Evolutionary conservation across 2,113 vertebrate genomes (phyloP).

Genomic region (Callipepla squamata): DNA sequence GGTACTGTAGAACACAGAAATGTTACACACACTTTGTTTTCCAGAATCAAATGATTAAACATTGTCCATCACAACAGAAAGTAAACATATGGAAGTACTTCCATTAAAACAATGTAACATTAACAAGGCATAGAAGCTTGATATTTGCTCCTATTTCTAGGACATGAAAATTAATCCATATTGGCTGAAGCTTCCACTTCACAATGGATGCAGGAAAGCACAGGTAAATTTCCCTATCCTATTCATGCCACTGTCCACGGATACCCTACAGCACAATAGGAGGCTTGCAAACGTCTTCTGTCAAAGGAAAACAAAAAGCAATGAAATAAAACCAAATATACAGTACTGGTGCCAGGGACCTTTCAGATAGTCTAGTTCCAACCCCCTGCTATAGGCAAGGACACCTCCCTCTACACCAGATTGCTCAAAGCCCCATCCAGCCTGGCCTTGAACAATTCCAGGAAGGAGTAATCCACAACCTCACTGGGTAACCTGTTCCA

Average conservation of each 20-base stretch:
- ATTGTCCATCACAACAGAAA: not conserved
- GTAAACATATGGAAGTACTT: not conserved
- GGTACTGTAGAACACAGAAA: not conserved
- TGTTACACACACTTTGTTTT: not conserved
- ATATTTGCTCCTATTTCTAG: not conserved
- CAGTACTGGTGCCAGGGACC: not conserved
- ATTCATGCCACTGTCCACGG: not conserved
- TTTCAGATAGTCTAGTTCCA: too few species aligned
- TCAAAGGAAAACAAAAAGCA: not conserved
- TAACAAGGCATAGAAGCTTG: not conserved
- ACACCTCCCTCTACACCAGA: too few species aligned
- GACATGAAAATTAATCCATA: not conserved
- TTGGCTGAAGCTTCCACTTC: not conserved
- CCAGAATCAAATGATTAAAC: not conserved
- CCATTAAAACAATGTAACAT: not conserved
- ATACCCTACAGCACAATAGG: not conserved
- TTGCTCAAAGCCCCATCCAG: too few species aligned
- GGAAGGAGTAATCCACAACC: too few species aligned
- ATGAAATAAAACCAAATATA: not conserved
- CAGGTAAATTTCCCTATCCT: not conserved
- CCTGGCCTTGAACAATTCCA: too few species aligned
- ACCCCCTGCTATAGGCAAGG: too few species aligned
- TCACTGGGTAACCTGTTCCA: too few species aligned
- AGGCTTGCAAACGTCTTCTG: not conserved
- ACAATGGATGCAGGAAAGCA: not conserved